Evolutionary conservation across 2,797 vertebrate species (phyloP).

Genomic region (Sebastes kiyomatsui): DNA sequence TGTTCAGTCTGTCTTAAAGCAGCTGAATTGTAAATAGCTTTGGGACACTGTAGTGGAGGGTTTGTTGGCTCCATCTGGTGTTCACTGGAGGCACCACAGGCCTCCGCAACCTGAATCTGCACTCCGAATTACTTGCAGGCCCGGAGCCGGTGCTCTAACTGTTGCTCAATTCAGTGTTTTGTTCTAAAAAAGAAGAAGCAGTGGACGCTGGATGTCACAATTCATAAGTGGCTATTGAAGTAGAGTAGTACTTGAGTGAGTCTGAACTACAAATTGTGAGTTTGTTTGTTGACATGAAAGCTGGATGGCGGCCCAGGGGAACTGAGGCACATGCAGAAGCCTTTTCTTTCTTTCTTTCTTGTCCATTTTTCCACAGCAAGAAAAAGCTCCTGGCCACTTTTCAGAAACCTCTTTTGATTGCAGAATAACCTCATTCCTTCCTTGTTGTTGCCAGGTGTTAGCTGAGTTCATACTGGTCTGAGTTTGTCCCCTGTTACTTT

Average conservation of each 20-base stretch:
- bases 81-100: not conserved
- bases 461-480: constrained; percentile 1
- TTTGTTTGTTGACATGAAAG: constrained; percentile 34
- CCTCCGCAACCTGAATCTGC: not conserved
- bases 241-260: not conserved
- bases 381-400: constrained; percentile 14
- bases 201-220: not conserved
- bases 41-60: not conserved
- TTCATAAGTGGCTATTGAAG: not conserved
- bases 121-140: not conserved
- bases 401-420: constrained; percentile 6
- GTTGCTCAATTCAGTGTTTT: not conserved
- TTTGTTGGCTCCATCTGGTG: constrained; percentile 58
- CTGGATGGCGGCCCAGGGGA: constrained; percentile 8
- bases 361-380: constrained; percentile 15
- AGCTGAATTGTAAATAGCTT: not conserved
- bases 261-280: not conserved
- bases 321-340: not conserved
- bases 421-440: constrained; percentile 21
- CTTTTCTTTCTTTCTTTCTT: not conserved
- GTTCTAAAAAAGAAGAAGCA: not conserved
- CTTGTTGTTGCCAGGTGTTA: constrained; percentile 3
- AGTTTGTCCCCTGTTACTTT: not conserved
- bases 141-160: not conserved
- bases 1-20: not conserved